Percentiles rank a stretch among this genome's conserved stretches.
Evolutionary conservation across 2,797 vertebrate genomes (phyloP).

Genomic region (Muscicapa striata): DNA sequence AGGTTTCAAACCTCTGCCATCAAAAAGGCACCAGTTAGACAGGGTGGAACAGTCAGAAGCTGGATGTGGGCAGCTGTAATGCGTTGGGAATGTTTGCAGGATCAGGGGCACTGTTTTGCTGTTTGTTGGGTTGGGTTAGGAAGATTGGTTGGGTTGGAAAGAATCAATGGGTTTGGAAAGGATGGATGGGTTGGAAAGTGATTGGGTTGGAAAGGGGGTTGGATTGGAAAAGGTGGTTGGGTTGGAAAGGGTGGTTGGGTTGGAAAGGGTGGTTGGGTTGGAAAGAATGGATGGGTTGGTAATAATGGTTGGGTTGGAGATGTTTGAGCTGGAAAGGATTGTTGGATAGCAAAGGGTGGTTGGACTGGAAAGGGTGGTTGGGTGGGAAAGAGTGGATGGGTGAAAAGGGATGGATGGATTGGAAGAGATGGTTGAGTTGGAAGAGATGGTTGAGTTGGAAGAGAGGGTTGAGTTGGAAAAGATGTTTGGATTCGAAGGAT

Average conservation of each 20-base stretch:
- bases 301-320: accelerated
- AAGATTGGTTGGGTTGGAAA: background rate
- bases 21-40: too few relatives aligned
- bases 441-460: too few relatives aligned
- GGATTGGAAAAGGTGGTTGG: background rate
- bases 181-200: background rate
- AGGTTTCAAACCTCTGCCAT: background rate
- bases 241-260: background rate
- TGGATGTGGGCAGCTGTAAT: background rate
- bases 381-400: background rate
- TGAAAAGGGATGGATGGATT: too few relatives aligned
- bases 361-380: background rate
- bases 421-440: accelerated
- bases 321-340: too few relatives aligned
- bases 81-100: background rate
- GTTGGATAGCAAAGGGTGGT: background rate
- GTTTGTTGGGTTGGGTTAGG: background rate
- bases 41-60: accelerated
- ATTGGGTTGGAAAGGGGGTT: accelerated
- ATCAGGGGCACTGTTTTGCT: accelerated
- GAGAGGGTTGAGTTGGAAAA: accelerated
- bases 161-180: background rate
- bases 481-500: background rate
- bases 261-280: background rate
- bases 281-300: background rate